These are phyloP conservation scores for Paracentrotus lividus DNA, from an alignment of 53 echinoderm and acorn worm genomes.

Conservation along the genomic window DNA sequence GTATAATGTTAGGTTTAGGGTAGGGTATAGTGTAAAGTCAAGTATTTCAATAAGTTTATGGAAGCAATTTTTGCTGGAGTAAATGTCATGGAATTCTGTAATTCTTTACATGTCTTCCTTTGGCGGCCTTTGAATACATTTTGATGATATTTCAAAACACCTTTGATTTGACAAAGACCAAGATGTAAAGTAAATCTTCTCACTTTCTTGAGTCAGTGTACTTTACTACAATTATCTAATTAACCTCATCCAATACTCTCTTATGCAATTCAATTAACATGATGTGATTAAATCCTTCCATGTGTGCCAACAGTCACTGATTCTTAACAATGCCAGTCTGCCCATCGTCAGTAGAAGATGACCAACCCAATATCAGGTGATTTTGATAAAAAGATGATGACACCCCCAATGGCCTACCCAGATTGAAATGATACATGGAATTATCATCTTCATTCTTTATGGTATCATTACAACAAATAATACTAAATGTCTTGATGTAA, in stretches of 20 bases:
- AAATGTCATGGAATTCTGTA: no score
- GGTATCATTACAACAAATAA: no score
- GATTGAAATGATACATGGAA: no score
- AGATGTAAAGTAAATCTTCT: neutral
- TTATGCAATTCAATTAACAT: slow-evolving; percentile 59
- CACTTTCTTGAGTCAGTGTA: slow-evolving; percentile 22
- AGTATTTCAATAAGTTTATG: no score
- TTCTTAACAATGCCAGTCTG: slow-evolving; percentile 28
- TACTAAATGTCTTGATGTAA: no score
- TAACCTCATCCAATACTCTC: slow-evolving; percentile 55
- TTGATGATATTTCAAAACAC: neutral
- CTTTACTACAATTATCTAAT: slow-evolving; percentile 54
- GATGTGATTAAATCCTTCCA: slow-evolving; percentile 38
- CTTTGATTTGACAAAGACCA: neutral
- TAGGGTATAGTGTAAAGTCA: no score
- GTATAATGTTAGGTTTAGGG: no score
- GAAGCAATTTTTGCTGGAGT: no score
- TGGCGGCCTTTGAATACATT: no score
- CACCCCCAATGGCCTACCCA: no score
- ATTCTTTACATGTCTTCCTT: no score
- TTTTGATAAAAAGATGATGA: no score
- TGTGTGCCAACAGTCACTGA: slow-evolving; percentile 25
- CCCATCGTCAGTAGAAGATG: neutral
- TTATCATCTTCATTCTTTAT: neutral
- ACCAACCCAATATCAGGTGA: neutral